A percentile compares a stretch with the other conserved stretches of the same genome.
phyloP scores from a whole-genome alignment of 2,113 vertebrate species.

The Eidolon helvum region DNA sequence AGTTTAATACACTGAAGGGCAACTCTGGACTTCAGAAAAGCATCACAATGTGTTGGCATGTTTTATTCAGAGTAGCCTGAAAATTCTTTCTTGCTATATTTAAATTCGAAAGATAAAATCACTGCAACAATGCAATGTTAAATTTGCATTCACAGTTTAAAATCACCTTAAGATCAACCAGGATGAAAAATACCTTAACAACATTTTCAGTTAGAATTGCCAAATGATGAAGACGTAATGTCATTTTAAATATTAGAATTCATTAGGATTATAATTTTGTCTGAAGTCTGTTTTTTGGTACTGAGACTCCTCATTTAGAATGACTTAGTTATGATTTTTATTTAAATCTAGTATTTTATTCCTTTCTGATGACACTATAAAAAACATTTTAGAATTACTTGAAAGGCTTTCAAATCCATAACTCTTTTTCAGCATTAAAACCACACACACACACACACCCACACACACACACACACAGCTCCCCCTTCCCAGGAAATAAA shows the following conservation, averaged over 20 bases:
- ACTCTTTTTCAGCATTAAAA: not conserved
- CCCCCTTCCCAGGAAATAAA: not conserved
- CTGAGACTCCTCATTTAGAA: not conserved
- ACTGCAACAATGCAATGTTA: not conserved
- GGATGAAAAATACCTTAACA: not conserved
- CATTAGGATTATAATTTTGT: not conserved
- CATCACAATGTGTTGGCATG: not conserved
- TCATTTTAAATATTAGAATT: not conserved
- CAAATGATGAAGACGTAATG: not conserved
- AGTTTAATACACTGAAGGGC: not conserved
- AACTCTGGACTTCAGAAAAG: not conserved
- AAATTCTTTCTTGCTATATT: not conserved
- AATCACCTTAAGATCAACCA: not conserved
- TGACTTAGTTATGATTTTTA: not conserved
- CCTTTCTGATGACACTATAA: not conserved
- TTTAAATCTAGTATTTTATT: not conserved
- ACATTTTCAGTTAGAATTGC: not conserved
- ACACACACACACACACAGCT: too few relatives aligned
- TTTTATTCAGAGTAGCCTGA: not conserved
- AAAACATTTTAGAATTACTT: not conserved
- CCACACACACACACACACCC: too few relatives aligned
- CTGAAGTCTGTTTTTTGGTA: not conserved
- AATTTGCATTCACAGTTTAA: slow-evolving; percentile 8
- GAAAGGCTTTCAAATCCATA: not conserved
- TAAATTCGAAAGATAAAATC: not conserved